A percentile compares a stretch with the other conserved stretches of the same genome.
Evolutionary conservation across 2,113 vertebrate genomes (phyloP).

Genomic region (Sorex fumeus): DNA sequence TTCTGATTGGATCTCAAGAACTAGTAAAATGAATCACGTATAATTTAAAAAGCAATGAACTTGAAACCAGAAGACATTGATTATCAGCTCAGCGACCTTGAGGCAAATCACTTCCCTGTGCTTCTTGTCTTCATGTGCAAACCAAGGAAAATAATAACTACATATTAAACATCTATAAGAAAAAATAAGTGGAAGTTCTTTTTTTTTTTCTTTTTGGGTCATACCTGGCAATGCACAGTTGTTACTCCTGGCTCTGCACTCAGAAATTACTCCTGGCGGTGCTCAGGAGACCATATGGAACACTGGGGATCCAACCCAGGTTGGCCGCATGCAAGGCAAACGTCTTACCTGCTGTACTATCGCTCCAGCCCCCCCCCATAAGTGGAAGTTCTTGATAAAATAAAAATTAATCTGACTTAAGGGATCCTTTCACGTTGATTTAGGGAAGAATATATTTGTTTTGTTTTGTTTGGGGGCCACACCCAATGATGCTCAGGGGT

Average conservation of each 20-base stretch:
- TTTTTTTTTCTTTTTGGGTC: no score
- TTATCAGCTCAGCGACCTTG: conserved; percentile 12
- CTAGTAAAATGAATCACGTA: conserved; percentile 54
- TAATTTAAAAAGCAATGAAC: conserved; percentile 60
- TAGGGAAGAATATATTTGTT: background rate
- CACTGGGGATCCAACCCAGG: no score
- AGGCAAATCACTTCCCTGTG: background rate
- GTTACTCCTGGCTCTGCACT: no score
- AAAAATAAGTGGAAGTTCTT: conserved; percentile 9
- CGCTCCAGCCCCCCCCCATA: no score
- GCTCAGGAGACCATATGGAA: no score
- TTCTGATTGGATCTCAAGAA: conserved; percentile 30
- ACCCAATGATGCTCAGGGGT: no score
- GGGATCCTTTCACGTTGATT: background rate
- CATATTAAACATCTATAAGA: background rate
- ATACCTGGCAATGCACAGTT: no score
- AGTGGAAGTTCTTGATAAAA: no score
- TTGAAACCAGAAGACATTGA: conserved; percentile 21
- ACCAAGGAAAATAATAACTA: conserved; percentile 6
- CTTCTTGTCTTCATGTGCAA: conserved; percentile 55
- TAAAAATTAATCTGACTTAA: conserved; percentile 30
- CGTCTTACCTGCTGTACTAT: no score
- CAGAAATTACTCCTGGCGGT: no score
- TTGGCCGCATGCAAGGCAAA: no score
- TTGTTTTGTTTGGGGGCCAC: no score